A percentile compares a stretch with the other conserved stretches of the same genome.
phyloP scores from a whole-genome alignment of 2,113 vertebrate species.

The Speoplatyrhinus poulsoni region DNA sequence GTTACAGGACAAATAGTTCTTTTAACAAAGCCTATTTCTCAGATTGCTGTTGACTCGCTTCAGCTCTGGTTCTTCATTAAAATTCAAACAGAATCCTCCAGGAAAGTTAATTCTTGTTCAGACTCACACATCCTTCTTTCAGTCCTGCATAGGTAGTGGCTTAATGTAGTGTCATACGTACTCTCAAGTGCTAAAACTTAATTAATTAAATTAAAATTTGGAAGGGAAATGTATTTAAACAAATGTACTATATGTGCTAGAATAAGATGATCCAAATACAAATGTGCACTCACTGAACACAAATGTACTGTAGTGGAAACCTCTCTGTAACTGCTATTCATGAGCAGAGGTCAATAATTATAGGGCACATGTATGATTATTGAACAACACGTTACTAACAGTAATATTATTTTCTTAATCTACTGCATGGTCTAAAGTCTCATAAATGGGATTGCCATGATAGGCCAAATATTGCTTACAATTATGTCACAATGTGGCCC shows the following conservation, averaged over 20 bases:
- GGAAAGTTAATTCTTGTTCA: slow-evolving; percentile 24
- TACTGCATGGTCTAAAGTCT: not conserved
- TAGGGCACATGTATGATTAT: slow-evolving; percentile 16
- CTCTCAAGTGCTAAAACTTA: not conserved
- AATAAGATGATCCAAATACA: not conserved
- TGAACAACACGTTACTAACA: not conserved
- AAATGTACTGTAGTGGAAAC: slow-evolving; percentile 1
- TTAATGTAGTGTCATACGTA: not conserved
- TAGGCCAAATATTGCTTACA: too few species aligned
- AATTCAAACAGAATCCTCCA: slow-evolving; percentile 50
- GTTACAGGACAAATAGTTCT: slow-evolving; percentile 29
- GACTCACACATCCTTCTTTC: not conserved
- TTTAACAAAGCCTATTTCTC: slow-evolving; percentile 41
- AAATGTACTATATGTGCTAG: not conserved
- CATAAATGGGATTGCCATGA: too few species aligned
- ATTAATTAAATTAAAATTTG: not conserved
- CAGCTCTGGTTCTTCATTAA: slow-evolving; percentile 46
- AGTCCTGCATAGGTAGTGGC: not conserved
- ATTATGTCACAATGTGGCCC: too few species aligned
- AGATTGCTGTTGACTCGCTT: slow-evolving; percentile 23
- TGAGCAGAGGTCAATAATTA: slow-evolving; percentile 24
- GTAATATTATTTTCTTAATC: slow-evolving; percentile 14
- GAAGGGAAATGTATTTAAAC: not conserved
- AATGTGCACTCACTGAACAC: slow-evolving; percentile 1
- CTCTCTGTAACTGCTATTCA: slow-evolving; percentile 17